Evolutionary conservation across 1,140 invertebrate genomes (phyloP).

Genomic region (Procambarus clarkii): DNA sequence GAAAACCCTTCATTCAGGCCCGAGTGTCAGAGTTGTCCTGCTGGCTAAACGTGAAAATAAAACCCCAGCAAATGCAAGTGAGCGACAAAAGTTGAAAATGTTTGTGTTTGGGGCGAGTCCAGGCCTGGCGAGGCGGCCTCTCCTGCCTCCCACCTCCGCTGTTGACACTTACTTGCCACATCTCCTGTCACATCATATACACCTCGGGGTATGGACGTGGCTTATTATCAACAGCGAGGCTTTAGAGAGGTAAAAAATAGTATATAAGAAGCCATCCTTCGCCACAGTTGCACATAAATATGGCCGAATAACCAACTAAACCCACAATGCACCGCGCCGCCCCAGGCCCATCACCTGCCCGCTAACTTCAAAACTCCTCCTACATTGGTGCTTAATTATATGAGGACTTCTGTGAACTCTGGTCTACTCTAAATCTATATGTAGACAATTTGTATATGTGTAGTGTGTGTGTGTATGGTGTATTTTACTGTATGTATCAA

Average conservation of each 20-base stretch:
- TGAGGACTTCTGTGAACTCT: too few relatives aligned
- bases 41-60: slow-evolving; percentile 28
- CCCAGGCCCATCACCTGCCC: slow-evolving; percentile 14
- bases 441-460: too few relatives aligned
- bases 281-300: slow-evolving; percentile 53
- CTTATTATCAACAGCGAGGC: slow-evolving; percentile 38
- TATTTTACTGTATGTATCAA: too few relatives aligned
- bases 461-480: too few relatives aligned
- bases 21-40: background rate
- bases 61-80: slow-evolving; percentile 27
- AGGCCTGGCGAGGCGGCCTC: background rate
- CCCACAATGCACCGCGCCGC: slow-evolving; percentile 52
- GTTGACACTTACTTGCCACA: slow-evolving; percentile 52
- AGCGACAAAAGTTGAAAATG: slow-evolving; percentile 9
- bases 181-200: slow-evolving; percentile 62
- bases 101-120: slow-evolving; percentile 41
- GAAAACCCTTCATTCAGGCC: background rate
- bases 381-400: too few relatives aligned
- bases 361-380: slow-evolving; percentile 40
- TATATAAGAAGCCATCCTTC: slow-evolving; percentile 54
- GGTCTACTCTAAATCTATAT: too few relatives aligned
- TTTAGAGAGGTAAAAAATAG: slow-evolving; percentile 34
- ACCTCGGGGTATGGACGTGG: slow-evolving; percentile 11
- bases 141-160: background rate
- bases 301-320: slow-evolving; percentile 48